Evolutionary conservation across 2,113 vertebrate species (phyloP).

Genomic region (Pardalotus punctatus): DNA sequence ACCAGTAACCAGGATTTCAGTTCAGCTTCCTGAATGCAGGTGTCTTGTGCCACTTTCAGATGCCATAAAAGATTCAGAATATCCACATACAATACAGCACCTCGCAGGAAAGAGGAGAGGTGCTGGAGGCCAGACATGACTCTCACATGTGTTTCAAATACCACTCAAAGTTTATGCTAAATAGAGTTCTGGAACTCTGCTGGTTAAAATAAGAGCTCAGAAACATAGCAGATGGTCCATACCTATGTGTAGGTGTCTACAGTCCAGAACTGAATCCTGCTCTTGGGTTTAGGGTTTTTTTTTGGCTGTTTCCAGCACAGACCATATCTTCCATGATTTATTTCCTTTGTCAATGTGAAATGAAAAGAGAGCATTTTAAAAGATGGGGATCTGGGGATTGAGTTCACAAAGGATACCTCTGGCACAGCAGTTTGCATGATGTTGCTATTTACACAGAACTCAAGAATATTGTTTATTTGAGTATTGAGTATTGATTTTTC

Average conservation of each 20-base stretch:
- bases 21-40: background rate
- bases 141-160: background rate
- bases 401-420: background rate
- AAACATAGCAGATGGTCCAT: background rate
- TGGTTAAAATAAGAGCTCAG: background rate
- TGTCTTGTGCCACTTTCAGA: background rate
- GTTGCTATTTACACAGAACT: background rate
- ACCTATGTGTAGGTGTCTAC: background rate
- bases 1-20: background rate
- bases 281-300: fast-evolving
- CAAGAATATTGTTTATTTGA: background rate
- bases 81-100: background rate
- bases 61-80: background rate
- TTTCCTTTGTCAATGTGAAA: background rate
- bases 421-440: background rate
- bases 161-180: background rate
- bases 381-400: background rate
- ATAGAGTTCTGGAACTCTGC: background rate
- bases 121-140: background rate
- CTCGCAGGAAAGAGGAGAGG: background rate
- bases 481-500: background rate
- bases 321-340: background rate
- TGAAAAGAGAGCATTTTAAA: background rate
- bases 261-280: background rate
- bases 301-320: background rate